phyloP scores from a whole-genome alignment of 2,113 vertebrate genomes.

The Ceyx melanurus region DNA sequence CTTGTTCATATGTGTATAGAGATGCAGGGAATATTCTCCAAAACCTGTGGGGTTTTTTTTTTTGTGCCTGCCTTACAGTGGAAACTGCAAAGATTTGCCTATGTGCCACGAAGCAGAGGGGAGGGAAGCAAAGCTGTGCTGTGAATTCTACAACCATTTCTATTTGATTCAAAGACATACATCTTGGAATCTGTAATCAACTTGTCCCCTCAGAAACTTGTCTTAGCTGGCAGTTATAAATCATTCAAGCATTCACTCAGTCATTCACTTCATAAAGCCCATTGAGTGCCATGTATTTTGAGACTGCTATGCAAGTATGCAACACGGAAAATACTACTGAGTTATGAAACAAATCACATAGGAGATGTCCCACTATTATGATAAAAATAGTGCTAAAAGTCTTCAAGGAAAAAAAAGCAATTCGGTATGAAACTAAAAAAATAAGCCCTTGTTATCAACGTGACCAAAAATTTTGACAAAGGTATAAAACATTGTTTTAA shows the following conservation, averaged over 20 bases:
- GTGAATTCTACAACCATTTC: background rate
- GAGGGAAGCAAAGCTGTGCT: background rate
- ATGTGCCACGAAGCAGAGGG: background rate
- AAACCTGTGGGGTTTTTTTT: background rate
- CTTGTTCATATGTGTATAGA: background rate
- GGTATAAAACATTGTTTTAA: background rate
- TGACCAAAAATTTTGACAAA: background rate
- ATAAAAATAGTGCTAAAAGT: background rate
- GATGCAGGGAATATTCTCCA: background rate
- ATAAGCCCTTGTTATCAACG: background rate
- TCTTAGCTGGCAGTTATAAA: slow-evolving; percentile 16
- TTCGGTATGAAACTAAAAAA: background rate
- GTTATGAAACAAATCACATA: background rate
- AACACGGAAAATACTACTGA: background rate
- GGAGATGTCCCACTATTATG: background rate
- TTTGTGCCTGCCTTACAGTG: background rate
- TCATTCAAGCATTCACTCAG: background rate
- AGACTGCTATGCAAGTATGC: background rate
- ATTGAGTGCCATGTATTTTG: background rate
- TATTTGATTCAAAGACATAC: background rate
- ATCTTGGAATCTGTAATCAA: background rate
- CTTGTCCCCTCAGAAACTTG: background rate
- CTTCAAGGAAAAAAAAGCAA: background rate
- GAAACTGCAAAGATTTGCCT: background rate
- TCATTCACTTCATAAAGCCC: background rate